Base-by-base conservation (phyloP, 2,113 vertebrate genomes). In the cat (Felis catus) region DNA sequence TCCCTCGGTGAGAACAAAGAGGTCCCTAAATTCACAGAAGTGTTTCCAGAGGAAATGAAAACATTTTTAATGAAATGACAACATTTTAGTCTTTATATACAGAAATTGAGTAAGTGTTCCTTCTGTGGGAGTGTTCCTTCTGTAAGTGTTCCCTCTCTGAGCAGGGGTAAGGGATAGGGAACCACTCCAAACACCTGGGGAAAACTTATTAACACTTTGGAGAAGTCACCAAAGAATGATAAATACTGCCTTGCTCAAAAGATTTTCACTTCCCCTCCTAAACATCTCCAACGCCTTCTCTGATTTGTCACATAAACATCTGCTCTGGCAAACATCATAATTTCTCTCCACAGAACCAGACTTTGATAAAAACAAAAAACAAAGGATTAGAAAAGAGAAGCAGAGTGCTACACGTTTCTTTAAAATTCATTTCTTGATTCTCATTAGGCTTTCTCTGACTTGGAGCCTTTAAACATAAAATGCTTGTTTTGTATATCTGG, bases 341-440 rank as follows among this genome's bases (percentile, higher is more conserved):
- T 95, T 92, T 92, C 39, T 97, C 48, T 95, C 41, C 48, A 80
- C 15, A 61, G 41, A 90, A 58, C 1, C 55, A 90, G 84, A 80
- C 27, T 66, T 89, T 83, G 55, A 86, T 27, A 29, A 68, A 51
- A 87, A 74, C 33, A 23, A 65, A 86, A 93, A 94, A 36, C 33
- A 80, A 55, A 94, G 53, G 39, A 63, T 76, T 85, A 33, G 4
- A 94, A 81, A 78, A 90, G 74, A 87, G 33, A 93, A 93, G 25
- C 86, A 88, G 51, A 92, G 12, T 58, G 13, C 19, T 29, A 29
- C 48, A 41, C 2, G 15, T 78, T 89, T 73, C 45, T 74, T 94
- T 83, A 83, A 95, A 90, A 23, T 19, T 92, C 16, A 31, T 87
- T 90, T 83, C 27, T 92, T 96, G 23, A 92, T 90, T 95, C 48